phyloP scores from a whole-genome alignment of 92 coral and sea anemone genomes.

The Desmophyllum pertusum region DNA sequence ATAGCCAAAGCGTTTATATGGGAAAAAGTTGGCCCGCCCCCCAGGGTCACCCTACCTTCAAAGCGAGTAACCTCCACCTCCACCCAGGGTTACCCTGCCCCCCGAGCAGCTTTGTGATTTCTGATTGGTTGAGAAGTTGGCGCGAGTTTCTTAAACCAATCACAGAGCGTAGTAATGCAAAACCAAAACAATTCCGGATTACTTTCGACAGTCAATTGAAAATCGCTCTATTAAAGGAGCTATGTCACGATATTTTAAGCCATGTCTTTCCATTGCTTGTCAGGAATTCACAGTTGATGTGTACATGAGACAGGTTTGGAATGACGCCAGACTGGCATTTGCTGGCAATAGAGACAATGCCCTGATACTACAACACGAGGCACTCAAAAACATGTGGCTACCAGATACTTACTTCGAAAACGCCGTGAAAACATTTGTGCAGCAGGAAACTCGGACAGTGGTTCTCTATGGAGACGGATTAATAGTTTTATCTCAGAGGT shows the following conservation, averaged over 20 bases:
- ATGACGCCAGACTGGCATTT: slow-evolving; percentile 22
- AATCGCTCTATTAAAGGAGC: too few species aligned
- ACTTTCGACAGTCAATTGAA: too few species aligned
- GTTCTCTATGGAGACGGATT: slow-evolving; percentile 27
- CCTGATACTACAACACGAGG: slow-evolving; percentile 5
- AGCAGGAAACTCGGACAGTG: slow-evolving; percentile 7
- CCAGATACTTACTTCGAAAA: slow-evolving; percentile 46
- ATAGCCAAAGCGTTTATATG: too few species aligned
- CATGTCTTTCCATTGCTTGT: background rate
- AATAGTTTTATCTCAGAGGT: slow-evolving; percentile 24
- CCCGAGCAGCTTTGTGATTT: background rate
- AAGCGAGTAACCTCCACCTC: too few species aligned
- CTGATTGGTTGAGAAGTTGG: background rate
- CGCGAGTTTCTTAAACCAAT: too few species aligned
- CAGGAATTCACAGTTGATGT: slow-evolving; percentile 29
- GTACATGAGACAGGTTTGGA: slow-evolving; percentile 37
- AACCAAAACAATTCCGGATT: too few species aligned
- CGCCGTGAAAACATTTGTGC: slow-evolving; percentile 21
- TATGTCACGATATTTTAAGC: too few species aligned
- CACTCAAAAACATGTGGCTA: slow-evolving; percentile 6
- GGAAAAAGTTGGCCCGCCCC: too few species aligned
- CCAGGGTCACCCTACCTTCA: too few species aligned
- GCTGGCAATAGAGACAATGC: slow-evolving; percentile 14
- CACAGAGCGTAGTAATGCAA: too few species aligned
- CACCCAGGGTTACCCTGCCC: too few species aligned